These are phyloP conservation scores for Acipenser transmontanus DNA, from an alignment of 2,797 vertebrate species.

Conservation along the genomic window DNA sequence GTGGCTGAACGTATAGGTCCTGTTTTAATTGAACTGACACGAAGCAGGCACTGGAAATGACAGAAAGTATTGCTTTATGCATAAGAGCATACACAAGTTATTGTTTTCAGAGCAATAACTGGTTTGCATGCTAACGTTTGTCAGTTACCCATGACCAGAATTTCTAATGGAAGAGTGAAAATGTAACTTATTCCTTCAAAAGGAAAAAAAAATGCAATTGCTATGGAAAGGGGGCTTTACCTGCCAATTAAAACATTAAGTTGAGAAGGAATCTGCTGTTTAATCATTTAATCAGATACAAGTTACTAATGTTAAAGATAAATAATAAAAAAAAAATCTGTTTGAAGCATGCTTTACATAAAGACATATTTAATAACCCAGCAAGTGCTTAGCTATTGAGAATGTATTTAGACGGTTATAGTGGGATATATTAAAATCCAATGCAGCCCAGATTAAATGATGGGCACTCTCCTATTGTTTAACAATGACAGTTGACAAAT, in stretches of 20 bases:
- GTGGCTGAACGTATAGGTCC: background rate
- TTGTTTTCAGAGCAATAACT: too few relatives aligned
- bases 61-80: background rate
- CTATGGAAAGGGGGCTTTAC: slow-evolving; percentile 50
- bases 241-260: slow-evolving; percentile 61
- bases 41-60: background rate
- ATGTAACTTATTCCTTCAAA: slow-evolving; percentile 42
- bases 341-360: slow-evolving; percentile 33
- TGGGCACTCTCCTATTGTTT: background rate
- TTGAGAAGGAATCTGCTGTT: slow-evolving; percentile 59
- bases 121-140: too few relatives aligned
- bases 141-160: too few relatives aligned
- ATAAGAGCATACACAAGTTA: too few relatives aligned
- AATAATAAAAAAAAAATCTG: slow-evolving; percentile 17
- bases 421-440: slow-evolving; percentile 22
- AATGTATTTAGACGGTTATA: slow-evolving; percentile 20
- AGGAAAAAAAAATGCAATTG: slow-evolving; percentile 54
- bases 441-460: slow-evolving; percentile 19
- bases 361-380: slow-evolving; percentile 6
- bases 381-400: background rate
- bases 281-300: slow-evolving; percentile 31
- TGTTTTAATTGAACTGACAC: background rate
- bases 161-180: too few relatives aligned
- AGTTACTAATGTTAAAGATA: slow-evolving; percentile 34
- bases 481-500: slow-evolving; percentile 18